phyloP scores from a whole-genome alignment of 2,797 vertebrate genomes.

The Masticophis lateralis region DNA sequence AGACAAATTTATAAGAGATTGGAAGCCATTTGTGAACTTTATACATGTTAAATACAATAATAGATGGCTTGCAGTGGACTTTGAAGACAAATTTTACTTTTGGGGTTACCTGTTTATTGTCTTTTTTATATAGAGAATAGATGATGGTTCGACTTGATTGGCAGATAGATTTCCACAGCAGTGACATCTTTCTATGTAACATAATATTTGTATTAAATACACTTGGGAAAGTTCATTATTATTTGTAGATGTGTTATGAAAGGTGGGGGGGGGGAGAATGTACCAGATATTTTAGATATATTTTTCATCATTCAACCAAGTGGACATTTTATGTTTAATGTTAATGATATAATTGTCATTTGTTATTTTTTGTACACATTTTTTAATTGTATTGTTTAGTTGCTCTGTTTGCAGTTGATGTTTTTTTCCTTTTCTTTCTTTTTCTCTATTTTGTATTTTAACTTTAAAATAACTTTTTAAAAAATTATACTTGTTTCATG shows the following conservation, averaged over 20 bases:
- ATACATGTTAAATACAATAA: neutral
- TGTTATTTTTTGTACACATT: neutral
- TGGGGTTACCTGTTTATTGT: neutral
- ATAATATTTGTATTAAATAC: neutral
- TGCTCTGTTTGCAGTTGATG: neutral
- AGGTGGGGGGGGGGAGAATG: neutral
- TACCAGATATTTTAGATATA: neutral
- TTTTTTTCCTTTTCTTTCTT: neutral
- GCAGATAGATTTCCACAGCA: neutral
- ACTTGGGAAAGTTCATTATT: neutral
- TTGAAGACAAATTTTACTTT: neutral
- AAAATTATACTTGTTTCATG: neutral
- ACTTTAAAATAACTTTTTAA: neutral
- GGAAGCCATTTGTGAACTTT: neutral
- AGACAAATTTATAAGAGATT: neutral
- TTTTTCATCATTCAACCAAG: neutral
- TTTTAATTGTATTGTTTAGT: neutral
- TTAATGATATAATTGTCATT: neutral
- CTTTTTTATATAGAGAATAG: neutral
- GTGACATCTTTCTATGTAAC: neutral
- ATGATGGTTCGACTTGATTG: neutral
- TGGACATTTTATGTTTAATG: neutral
- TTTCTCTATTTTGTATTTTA: neutral
- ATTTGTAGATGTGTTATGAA: neutral
- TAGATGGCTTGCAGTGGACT: neutral